phyloP scores from a whole-genome alignment of 2,888 invertebrate species.

The Pollenia angustigena region DNA sequence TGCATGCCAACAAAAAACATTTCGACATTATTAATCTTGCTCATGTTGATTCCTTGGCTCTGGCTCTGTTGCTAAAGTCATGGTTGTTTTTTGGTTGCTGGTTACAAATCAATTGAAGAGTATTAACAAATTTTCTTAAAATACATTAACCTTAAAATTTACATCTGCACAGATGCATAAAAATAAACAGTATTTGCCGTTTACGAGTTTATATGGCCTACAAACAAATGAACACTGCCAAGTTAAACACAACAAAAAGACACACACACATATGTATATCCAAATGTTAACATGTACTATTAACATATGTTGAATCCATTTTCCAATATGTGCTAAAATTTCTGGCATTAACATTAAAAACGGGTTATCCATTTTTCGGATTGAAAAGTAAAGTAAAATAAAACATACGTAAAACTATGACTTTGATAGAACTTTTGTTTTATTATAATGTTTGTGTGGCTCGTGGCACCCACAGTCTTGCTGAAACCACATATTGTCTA shows the following conservation, averaged over 20 bases:
- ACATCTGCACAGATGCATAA: not conserved
- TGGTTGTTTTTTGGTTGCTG: not conserved
- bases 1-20: slow-evolving; percentile 12
- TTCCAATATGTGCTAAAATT: too few relatives aligned
- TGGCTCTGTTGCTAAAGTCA: not conserved
- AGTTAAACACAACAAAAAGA: not conserved
- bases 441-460: too few relatives aligned
- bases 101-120: slow-evolving; percentile 18
- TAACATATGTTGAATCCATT: too few relatives aligned
- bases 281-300: too few relatives aligned
- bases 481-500: too few relatives aligned
- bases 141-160: not conserved
- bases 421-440: too few relatives aligned
- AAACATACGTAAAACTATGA: too few relatives aligned
- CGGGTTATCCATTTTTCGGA: too few relatives aligned
- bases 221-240: not conserved
- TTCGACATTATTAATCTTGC: not conserved
- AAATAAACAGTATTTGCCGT: not conserved
- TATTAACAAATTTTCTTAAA: slow-evolving; percentile 7
- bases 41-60: not conserved
- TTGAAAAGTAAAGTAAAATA: too few relatives aligned
- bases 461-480: too few relatives aligned
- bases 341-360: too few relatives aligned
- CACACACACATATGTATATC: not conserved
- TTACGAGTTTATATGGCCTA: not conserved